phyloP scores from a whole-genome alignment of 2,888 invertebrate species.

The Scaptomyza caliginosa region DNA sequence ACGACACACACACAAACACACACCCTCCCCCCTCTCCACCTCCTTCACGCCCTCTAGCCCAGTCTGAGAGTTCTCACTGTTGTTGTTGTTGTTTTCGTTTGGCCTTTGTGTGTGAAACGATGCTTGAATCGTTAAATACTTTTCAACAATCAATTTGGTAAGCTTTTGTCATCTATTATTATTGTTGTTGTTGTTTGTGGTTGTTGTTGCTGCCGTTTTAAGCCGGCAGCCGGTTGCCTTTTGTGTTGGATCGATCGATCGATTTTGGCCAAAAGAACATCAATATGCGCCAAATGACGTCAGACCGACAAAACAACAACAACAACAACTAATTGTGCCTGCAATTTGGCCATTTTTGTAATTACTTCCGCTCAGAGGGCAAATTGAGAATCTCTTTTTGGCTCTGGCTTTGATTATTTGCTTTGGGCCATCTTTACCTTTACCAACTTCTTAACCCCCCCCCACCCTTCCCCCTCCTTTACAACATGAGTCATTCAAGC shows the following conservation, averaged over 20 bases:
- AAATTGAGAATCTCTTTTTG: conserved; percentile 32
- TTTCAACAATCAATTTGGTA: conserved; percentile 56
- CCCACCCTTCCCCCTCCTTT: no score
- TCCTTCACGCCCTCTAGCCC: no score
- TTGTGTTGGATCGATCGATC: conserved; percentile 36
- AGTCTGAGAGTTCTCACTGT: conserved; percentile 1
- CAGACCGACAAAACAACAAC: conserved; percentile 57
- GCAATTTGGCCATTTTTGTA: conserved; percentile 73
- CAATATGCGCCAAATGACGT: conserved; percentile 56
- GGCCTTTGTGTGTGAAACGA: conserved; percentile 53
- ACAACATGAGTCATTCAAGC: conserved; percentile 24
- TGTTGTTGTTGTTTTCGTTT: conserved; percentile 15
- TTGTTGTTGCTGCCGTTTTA: conserved; percentile 32
- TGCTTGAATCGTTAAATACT: conserved; percentile 70
- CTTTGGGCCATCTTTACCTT: no score
- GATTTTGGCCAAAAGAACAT: conserved; percentile 49
- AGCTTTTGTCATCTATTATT: conserved; percentile 26
- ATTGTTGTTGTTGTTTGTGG: conserved; percentile 35
- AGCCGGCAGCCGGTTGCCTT: conserved; percentile 31
- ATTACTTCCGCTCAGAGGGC: conserved; percentile 58
- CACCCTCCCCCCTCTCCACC: no score
- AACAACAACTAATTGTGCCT: conserved; percentile 49
- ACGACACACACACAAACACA: no score
- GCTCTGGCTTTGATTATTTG: conserved; percentile 28
- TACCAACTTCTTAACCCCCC: background rate